Evolutionary conservation across 2,113 vertebrate species (phyloP).

Genomic region (Toxotes chatareus): DNA sequence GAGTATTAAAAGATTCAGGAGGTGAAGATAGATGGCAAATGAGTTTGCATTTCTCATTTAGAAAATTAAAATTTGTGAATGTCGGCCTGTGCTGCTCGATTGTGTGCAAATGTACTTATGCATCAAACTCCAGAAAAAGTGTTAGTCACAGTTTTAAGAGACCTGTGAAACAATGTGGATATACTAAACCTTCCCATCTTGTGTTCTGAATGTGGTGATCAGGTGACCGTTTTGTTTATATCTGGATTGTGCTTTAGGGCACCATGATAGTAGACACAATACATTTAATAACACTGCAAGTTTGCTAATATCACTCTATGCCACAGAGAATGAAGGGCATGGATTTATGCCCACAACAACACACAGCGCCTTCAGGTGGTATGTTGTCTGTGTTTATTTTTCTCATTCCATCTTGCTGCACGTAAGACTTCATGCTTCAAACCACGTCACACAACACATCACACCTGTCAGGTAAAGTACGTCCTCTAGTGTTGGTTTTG

Average conservation of each 20-base stretch:
- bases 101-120: too few species aligned
- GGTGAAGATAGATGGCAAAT: too few species aligned
- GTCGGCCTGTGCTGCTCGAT: too few species aligned
- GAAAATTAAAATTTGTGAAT: not conserved
- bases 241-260: not conserved
- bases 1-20: not conserved
- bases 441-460: conserved; percentile 39
- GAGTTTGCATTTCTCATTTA: not conserved
- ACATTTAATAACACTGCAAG: not conserved
- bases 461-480: conserved; percentile 54
- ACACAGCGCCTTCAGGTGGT: conserved; percentile 1
- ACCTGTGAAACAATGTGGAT: not conserved
- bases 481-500: conserved; percentile 51
- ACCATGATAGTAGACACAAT: not conserved
- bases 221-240: not conserved
- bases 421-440: conserved; percentile 8
- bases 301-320: conserved; percentile 3
- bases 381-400: conserved; percentile 42
- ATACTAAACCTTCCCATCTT: not conserved
- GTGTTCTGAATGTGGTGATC: not conserved
- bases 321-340: not conserved
- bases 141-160: too few species aligned
- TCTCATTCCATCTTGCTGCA: conserved; percentile 16
- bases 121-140: too few species aligned
- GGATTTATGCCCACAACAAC: conserved; percentile 29